Base-by-base conservation (phyloP, 2,888 invertebrate genomes). In the Choristoneura rosaceana region DNA sequence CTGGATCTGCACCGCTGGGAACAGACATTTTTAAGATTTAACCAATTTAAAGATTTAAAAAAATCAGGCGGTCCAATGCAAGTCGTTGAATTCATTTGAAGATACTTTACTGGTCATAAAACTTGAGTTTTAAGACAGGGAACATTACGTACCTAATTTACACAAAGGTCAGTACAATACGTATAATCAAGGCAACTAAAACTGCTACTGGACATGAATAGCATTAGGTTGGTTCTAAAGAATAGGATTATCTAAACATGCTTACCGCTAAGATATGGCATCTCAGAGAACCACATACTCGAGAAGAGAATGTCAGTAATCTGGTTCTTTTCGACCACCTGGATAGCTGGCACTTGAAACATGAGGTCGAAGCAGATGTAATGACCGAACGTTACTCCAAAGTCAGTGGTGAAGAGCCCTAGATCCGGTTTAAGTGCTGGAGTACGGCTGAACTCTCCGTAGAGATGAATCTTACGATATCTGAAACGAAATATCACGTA, bases 331-430 rank as follows among this genome's bases (percentile, higher is more conserved):
- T 94, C 87, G 0, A 95, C 91, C 12, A 96, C 87, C 73, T 95
- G 92, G 9, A 96, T 89, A 0, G 96, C 95, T 0, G 98, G 97
- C 5, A 95, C 90, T 79, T 96, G 94, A 90, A 97, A 98, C 78
- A 98, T 86, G 9, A 98, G 95, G 84, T 98, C 98, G 83, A 98
- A 98, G 87, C 98, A 98, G 62, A 96, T 96, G 84, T 97, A 96
- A 77, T 96, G 95, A 0, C 98, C 98, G 83, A 98, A 97, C 10
- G 94, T 95, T 0, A 97, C 96, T n/a, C 96, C 96, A 81, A 97
- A 97, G 85, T 98, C 97, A 0, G 97, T 97, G 2, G 86, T 88
- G 80, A 98, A 97, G 7, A 94, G 87, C 0, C 95, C 94, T 1
- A 95, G 78, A 63, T 96, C 96, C 0, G 95, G 93, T 0, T 94